phyloP scores from a whole-genome alignment of 1,140 invertebrate species.

The Leptonema lineaticorne region DNA sequence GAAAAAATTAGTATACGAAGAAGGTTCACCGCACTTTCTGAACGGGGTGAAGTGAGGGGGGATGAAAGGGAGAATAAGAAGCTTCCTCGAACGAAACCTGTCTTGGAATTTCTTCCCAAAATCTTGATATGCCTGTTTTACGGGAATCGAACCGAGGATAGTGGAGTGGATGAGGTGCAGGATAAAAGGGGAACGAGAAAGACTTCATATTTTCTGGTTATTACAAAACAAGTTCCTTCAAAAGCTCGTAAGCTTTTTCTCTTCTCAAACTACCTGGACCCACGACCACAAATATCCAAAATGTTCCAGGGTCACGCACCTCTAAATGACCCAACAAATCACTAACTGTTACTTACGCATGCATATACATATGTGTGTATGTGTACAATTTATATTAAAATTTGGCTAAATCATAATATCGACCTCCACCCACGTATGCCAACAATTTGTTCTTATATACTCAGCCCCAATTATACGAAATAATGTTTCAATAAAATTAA shows the following conservation, averaged over 20 bases:
- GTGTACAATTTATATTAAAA: neutral
- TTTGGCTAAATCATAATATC: neutral
- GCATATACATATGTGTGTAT: neutral
- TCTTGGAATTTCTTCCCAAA: conserved; percentile 6
- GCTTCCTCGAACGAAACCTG: neutral
- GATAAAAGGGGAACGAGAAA: too few relatives aligned
- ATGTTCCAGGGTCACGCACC: too few relatives aligned
- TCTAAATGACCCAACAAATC: neutral
- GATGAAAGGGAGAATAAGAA: too few relatives aligned
- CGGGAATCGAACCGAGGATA: neutral
- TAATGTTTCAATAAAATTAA: conserved; percentile 20
- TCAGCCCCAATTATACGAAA: neutral
- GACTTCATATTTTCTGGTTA: conserved; percentile 10
- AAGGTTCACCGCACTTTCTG: too few relatives aligned
- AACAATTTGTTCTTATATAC: too few relatives aligned
- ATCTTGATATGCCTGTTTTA: neutral
- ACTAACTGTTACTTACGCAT: neutral
- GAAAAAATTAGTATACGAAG: too few relatives aligned
- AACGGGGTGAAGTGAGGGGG: too few relatives aligned
- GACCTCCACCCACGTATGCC: neutral
- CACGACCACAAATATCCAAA: too few relatives aligned
- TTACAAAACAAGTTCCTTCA: conserved; percentile 20
- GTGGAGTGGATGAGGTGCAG: too few relatives aligned
- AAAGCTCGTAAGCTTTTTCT: neutral
- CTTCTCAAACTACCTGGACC: neutral